Base-by-base conservation (phyloP, 2,797 vertebrate species). In the Falco naumanni region DNA sequence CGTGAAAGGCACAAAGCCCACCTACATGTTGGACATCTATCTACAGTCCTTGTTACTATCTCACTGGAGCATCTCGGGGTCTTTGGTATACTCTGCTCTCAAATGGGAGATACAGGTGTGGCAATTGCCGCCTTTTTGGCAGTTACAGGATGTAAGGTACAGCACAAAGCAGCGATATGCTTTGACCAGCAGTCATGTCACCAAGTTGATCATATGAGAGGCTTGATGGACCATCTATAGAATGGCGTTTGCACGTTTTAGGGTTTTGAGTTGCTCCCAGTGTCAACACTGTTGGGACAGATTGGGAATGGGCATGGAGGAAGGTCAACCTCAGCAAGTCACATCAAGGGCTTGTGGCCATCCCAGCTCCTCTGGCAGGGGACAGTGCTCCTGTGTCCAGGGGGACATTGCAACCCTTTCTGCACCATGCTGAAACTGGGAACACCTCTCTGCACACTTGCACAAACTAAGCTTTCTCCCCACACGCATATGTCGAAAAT, bases 401-500 rank as follows among this genome's bases (percentile, higher is more conserved):
- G 20, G 10, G 39, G 29, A 21, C 16, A 13, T 4, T 45, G 3
- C 45, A 64, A 39, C 24, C 33, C 29, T 8, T 75, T 10, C 50
- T 65, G 16, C 25, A 50, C 19, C 5, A 2, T 5, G 19, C 21
- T 43, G 64, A 61, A 53, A 2, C 17, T 72, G 76, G 34, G 31
- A 70, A 13, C 10, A 15, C 18, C 48, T 48, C 89, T 7, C 66
- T 53, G 53, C 17, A 16, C 2, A 9, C 28, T 74, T 39, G 31
- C 34, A 47, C 33, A 22, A 75, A 24, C 33, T 13, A 37, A 33
- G 33, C 28, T 57, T 48, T 69, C 51, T 54, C 39, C 48, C 9
- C 5, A 4, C 37, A 10, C 0, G 0, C 47, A 11, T 1, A 1
- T 33, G 65, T 51, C 2, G 0, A 59, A 53, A 33, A 43, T 6